Percentiles rank a stretch among this genome's conserved stretches.
Evolutionary conservation across 2,113 vertebrate genomes (phyloP).

Genomic region (Indri indri): DNA sequence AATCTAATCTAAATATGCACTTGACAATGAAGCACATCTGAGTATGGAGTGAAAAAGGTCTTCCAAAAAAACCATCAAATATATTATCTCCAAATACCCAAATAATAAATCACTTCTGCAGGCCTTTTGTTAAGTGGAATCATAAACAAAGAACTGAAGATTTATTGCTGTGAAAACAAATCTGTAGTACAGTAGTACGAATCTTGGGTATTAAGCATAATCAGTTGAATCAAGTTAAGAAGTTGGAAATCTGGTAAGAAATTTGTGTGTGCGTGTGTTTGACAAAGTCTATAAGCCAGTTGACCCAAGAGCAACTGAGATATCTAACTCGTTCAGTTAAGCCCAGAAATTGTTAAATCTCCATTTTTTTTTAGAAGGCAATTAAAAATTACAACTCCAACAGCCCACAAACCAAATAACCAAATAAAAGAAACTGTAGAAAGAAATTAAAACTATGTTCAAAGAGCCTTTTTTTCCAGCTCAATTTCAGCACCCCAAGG

Average conservation of each 20-base stretch:
- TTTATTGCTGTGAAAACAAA: conserved; percentile 87
- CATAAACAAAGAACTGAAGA: conserved; percentile 79
- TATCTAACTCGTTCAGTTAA: conserved; percentile 60
- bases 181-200: conserved; percentile 81
- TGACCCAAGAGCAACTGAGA: conserved; percentile 80
- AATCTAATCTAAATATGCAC: conserved; percentile 84
- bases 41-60: conserved; percentile 81
- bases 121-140: conserved; percentile 80
- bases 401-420: conserved; percentile 77
- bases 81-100: conserved; percentile 67
- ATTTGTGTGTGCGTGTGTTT: conserved; percentile 76
- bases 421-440: conserved; percentile 64
- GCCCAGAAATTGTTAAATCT: conserved; percentile 78
- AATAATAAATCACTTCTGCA: conserved; percentile 70
- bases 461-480: conserved; percentile 78
- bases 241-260: conserved; percentile 71
- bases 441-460: conserved; percentile 81
- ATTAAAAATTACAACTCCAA: conserved; percentile 81
- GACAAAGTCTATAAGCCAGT: conserved; percentile 71
- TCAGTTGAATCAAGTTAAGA: conserved; percentile 74
- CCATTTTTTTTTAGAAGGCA: conserved; percentile 82
- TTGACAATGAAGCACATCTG: conserved; percentile 84
- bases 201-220: conserved; percentile 77
- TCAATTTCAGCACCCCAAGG: conserved; percentile 85
- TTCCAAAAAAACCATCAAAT: conserved; percentile 76